Evolutionary conservation across 2,797 vertebrate species (phyloP), one percentile per base, ranked within the genome.

Genomic region (Hyperoplus immaculatus): DNA sequence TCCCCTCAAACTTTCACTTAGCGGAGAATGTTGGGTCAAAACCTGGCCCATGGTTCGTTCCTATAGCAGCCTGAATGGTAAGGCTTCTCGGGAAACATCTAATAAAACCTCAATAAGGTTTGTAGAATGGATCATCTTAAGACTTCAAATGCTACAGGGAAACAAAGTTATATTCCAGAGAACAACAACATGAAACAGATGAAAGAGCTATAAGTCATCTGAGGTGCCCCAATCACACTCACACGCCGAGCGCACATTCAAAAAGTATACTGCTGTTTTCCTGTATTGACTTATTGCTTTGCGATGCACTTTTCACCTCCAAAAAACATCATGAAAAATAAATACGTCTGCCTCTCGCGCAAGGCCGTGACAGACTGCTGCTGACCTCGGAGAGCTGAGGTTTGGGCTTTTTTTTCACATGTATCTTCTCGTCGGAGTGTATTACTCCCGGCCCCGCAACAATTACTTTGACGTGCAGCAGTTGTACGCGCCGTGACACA

Each of bases 301-400:
- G 42, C 36, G 51, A 42, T 83, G 87, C 78, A 84, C 85, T 85
- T 84, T 87, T 84, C 83, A 92, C 84, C 75, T 83, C 65, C 38
- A 64, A 76, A 54, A 29, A 80, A 85, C 76, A 88, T 84, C 82
- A 87, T 78, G 64, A 88, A 87, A 80, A 85, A 90, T 83, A 85
- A 70, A 89, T 84, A 47, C 7, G 8, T 83, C 60, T 55, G 62
- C 64, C 45, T 70, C 71, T 75, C 43, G 38, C 1, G 1, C 41
- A 5, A 72, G 18, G 29, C 57, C 1, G 14, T 58, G 29, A 43
- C 51, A 61, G 29, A 43, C 51, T 47, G 70, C 64, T 51, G 81
- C 78, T 77, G 57, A 78, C 78, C 54, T 29, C 12, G 5, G 11
- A 21, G 59, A 63, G 49, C 60, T 15, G 66, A 41, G 36, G 77